Evolutionary conservation across 2,888 invertebrate species (phyloP).

Genomic region (Hypena proboscidalis): DNA sequence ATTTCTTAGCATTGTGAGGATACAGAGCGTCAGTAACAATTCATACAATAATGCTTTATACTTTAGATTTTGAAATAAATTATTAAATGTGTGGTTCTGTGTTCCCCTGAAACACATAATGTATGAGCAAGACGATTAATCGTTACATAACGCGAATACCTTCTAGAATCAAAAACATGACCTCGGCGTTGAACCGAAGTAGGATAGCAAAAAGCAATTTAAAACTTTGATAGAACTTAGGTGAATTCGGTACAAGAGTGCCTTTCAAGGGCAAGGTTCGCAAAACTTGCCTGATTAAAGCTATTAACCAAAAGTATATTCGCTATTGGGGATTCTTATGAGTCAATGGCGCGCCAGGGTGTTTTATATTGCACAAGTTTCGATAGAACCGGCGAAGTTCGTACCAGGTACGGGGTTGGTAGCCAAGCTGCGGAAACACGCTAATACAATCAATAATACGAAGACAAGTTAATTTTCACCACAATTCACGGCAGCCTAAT

Average conservation of each 20-base stretch:
- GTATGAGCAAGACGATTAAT: too few relatives aligned
- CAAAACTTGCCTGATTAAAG: slow-evolving; percentile 77
- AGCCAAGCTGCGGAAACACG: slow-evolving; percentile 65
- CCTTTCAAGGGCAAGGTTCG: slow-evolving; percentile 74
- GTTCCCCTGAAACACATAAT: too few relatives aligned
- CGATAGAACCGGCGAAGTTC: slow-evolving; percentile 53
- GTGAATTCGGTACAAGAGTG: slow-evolving; percentile 50
- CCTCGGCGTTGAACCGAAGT: slow-evolving; percentile 11
- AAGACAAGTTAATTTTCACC: slow-evolving; percentile 60
- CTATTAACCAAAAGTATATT: slow-evolving; percentile 74
- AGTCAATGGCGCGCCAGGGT: slow-evolving; percentile 70
- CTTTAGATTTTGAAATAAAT: too few relatives aligned
- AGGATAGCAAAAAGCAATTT: slow-evolving; percentile 43
- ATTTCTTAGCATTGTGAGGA: too few relatives aligned
- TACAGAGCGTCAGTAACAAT: too few relatives aligned
- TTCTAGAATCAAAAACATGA: background rate
- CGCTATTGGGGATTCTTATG: slow-evolving; percentile 70
- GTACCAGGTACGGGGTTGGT: slow-evolving; percentile 69
- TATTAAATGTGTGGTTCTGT: too few relatives aligned
- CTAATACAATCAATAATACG: slow-evolving; percentile 76
- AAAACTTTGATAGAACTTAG: slow-evolving; percentile 37
- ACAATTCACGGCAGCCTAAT: slow-evolving; percentile 10
- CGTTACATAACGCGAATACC: too few relatives aligned
- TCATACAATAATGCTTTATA: too few relatives aligned
- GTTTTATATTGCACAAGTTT: slow-evolving; percentile 73